Evolutionary conservation across 2,888 invertebrate species (phyloP).

Genomic region (Pycnomerus fuliginosus): DNA sequence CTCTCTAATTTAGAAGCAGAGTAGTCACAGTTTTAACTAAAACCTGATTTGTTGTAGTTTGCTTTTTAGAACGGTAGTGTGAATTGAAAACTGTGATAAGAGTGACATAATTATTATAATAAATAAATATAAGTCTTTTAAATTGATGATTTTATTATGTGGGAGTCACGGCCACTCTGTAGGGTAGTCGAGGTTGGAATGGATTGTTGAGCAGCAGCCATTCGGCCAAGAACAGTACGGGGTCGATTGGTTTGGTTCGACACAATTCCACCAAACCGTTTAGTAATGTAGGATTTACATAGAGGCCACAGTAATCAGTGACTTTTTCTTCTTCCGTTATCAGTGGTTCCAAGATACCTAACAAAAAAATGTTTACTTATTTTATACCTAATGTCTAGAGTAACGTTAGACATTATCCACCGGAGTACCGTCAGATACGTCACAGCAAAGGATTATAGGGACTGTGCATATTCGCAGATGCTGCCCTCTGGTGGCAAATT

Average conservation of each 20-base stretch:
- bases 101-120: conserved; percentile 6
- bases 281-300: conserved; percentile 64
- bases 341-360: conserved; percentile 77
- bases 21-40: conserved; percentile 22
- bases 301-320: conserved; percentile 67
- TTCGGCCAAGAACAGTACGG: conserved; percentile 75
- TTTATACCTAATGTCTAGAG: no score
- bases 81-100: conserved; percentile 29
- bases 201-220: conserved; percentile 75
- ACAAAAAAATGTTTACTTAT: no score
- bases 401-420: no score
- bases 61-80: conserved; percentile 1
- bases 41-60: neutral
- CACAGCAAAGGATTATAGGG: conserved; percentile 16
- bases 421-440: no score
- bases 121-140: conserved; percentile 1
- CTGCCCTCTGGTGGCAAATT: no score
- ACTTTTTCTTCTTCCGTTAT: conserved; percentile 60
- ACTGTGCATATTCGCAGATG: neutral
- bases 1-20: neutral
- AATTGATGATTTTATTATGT: conserved; percentile 30
- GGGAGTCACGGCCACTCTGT: conserved; percentile 41
- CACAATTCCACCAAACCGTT: conserved; percentile 67
- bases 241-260: conserved; percentile 71
- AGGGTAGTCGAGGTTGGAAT: conserved; percentile 61